Evolutionary conservation across 2,113 vertebrate species (phyloP), one percentile per base, ranked within the genome.

Genomic region (Phasianus colchicus): DNA sequence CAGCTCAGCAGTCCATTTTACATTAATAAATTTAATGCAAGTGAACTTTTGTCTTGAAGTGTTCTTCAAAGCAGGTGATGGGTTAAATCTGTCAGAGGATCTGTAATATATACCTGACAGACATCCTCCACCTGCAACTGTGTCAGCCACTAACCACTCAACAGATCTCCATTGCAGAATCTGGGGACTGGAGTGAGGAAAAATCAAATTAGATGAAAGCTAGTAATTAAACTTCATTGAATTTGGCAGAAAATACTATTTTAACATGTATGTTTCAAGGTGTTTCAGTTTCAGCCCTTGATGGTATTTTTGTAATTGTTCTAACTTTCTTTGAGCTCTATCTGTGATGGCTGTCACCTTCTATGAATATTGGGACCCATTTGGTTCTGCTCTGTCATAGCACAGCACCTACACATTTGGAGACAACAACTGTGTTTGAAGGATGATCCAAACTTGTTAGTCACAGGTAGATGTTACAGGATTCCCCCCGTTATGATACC

Each of bases 351-450:
- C 5, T 38, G 2, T 43, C 24, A 8, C 1, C 19, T 73, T 20
- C 55, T 22, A 10, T 22, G 47, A 43, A 38, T 29, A 61, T 2
- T 42, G 54, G 15, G 21, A 11, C 42, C 20, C n/a, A 36, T 5
- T 1, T 13, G 13, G 54, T 13, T 58, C 29, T 13, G 0, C 27
- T 27, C 8, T 11, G 5, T 2, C 11, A 10, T 12, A 38, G 22
- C 13, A 8, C 15, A 54, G 22, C 20, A 9, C 8, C 18, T 70
- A 29, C 0, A 0, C 34, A 32, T 3, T 30, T 19, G 78, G 11
- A 0, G 3, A 0, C 4, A 3, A 0, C 1, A 4, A 10, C 14
- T 24, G 63, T 55, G 22, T 22, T 65, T 76, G 34, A 20, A 38
- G 34, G 10, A 11, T 12, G 48, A 32, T 7, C n/a, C 66, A 10